Evolutionary conservation across 2,797 vertebrate species (phyloP).

Genomic region (Calcarius lapponicus): DNA sequence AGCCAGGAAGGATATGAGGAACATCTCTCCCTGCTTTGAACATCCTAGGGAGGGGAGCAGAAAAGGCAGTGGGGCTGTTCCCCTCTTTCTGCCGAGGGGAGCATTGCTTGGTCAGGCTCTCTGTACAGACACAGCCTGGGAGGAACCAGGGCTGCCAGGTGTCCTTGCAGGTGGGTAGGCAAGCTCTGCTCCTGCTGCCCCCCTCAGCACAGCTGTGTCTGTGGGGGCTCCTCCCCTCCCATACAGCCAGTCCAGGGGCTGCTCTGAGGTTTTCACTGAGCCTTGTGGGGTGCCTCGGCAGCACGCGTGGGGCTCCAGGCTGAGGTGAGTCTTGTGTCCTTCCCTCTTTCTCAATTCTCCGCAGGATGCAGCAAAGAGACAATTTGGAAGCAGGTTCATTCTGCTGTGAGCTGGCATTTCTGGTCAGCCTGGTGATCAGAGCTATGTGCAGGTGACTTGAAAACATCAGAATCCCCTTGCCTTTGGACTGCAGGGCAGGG

Average conservation of each 20-base stretch:
- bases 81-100: rapidly evolving
- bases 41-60: not conserved
- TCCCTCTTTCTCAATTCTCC: rapidly evolving
- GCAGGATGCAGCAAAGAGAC: rapidly evolving
- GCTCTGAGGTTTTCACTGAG: rapidly evolving
- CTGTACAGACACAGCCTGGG: rapidly evolving
- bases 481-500: rapidly evolving
- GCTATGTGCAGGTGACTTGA: rapidly evolving
- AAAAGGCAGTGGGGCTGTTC: rapidly evolving
- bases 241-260: rapidly evolving
- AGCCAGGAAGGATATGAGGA: not conserved
- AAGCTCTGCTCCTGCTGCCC: not conserved
- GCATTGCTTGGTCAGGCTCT: no score
- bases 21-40: not conserved
- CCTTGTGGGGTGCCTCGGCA: rapidly evolving
- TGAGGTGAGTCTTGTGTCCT: not conserved
- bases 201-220: not conserved
- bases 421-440: no score
- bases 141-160: not conserved
- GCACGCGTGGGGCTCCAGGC: rapidly evolving
- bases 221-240: rapidly evolving
- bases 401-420: not conserved
- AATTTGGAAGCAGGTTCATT: rapidly evolving
- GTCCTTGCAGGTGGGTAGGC: not conserved
- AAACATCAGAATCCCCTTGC: rapidly evolving